Evolutionary conservation across 2,888 invertebrate species (phyloP).

Genomic region (Idaea aversata): DNA sequence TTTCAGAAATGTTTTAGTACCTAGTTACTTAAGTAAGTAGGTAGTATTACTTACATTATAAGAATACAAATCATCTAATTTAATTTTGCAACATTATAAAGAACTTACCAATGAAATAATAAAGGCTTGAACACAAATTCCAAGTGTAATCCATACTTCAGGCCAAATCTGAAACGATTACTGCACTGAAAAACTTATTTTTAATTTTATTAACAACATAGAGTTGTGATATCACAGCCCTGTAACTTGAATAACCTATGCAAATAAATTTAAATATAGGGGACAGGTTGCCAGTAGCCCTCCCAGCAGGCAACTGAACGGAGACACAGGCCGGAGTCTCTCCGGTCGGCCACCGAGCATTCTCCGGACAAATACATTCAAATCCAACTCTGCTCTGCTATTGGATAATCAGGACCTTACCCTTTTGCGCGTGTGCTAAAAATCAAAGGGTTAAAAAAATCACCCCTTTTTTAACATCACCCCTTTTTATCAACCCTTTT

Average conservation of each 20-base stretch:
- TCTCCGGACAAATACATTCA: conserved; percentile 63
- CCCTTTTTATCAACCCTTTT: conserved; percentile 54
- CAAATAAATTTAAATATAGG: conserved; percentile 34
- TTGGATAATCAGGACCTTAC: conserved; percentile 67
- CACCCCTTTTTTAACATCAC: conserved; percentile 66
- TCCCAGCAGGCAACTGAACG: conserved; percentile 51
- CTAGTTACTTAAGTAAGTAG: no score
- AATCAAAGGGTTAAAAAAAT: conserved; percentile 71
- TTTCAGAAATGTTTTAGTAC: no score
- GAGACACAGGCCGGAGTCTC: conserved; percentile 30
- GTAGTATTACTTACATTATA: not conserved
- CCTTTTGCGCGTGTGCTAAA: conserved; percentile 78
- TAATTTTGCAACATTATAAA: not conserved
- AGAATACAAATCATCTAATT: not conserved
- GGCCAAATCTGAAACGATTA: not conserved
- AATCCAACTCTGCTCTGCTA: conserved; percentile 61
- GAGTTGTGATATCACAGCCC: not conserved
- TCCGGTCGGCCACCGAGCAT: conserved; percentile 40
- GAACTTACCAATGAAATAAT: not conserved
- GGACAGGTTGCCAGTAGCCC: conserved; percentile 49
- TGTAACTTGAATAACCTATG: conserved; percentile 4
- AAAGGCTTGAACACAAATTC: not conserved
- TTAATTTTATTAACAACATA: not conserved
- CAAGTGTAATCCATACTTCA: not conserved
- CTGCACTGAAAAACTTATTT: not conserved